Base-by-base conservation (phyloP, 2,888 invertebrate genomes). In the Cerceris rybyensis region DNA sequence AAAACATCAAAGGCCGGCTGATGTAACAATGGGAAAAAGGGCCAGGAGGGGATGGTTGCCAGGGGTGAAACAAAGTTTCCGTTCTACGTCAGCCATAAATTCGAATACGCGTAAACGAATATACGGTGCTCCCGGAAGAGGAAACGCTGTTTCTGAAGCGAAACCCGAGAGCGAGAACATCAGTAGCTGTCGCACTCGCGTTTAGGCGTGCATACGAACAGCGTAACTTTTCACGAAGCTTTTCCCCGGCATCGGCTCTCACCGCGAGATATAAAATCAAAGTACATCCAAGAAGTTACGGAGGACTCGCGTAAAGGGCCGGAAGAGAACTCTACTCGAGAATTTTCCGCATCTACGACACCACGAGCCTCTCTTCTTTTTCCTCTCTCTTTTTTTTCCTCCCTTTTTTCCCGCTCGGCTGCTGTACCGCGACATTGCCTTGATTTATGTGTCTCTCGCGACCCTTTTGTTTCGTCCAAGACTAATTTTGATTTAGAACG, bases 271-370 rank as follows among this genome's bases (percentile, higher is more conserved):
- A 43, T 68, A 71, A 63, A 70, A 71, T 77, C 73, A 69, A 77
- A 72, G 75, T 67, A 77, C 70, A 73, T 79, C 60, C 49, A 14
- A 41, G 49, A 77, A 84, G 74, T 72, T 84, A 28, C 7, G 17
- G 11, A 52, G 8, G 14, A 67, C 8, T 17, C 7, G n/a, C 60
- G 16, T 11, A 61, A 43, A 60, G 43, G 16, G 46, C 14, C 28
- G 68, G 16, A 60, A 49, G 50, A 41, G 39, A 59, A 43, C 13
- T 63, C 50, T 49, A 64, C n/a, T 7, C 16, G 57, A 55, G 14
- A 61, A 59, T 71, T 43, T 72, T 41, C 14, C 14, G n/a, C 39
- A 13, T 69, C 16, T 60, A 13, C 14, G 54, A 16, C 65, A 28
- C 46, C 58, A 16, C 17, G 58, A 9, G 16, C n/a, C 41, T 50